Evolutionary conservation across 35 echinoderm and acorn worm genomes (phyloP).

Genomic region (Lytechinus variegatus): DNA sequence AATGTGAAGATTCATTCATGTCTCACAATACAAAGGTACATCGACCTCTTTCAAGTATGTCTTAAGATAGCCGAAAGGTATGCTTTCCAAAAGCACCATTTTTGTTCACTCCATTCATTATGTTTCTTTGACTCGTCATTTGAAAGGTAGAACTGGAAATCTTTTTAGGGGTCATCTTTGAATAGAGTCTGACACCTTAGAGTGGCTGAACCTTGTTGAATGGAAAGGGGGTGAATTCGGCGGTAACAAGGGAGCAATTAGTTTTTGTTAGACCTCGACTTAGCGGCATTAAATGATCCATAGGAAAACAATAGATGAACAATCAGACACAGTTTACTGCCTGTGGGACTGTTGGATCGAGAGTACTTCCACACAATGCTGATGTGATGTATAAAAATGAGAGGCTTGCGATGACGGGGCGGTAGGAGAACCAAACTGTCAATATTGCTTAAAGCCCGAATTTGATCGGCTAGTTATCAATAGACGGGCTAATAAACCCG

Average conservation of each 20-base stretch:
- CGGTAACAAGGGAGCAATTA: slow-evolving; percentile 51
- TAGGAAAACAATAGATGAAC: slow-evolving; percentile 42
- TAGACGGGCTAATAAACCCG: slow-evolving; percentile 46
- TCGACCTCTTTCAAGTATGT: slow-evolving; percentile 37
- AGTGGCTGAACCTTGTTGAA: slow-evolving; percentile 7
- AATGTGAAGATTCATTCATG: neutral
- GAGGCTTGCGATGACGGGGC: neutral
- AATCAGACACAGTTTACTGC: slow-evolving; percentile 44
- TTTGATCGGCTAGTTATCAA: slow-evolving; percentile 53
- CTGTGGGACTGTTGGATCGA: slow-evolving; percentile 46
- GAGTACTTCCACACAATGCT: neutral
- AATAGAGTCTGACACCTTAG: slow-evolving; percentile 28
- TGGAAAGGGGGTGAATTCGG: slow-evolving; percentile 41
- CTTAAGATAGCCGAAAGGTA: slow-evolving; percentile 4
- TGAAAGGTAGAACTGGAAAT: slow-evolving; percentile 24
- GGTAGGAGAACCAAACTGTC: slow-evolving; percentile 23
- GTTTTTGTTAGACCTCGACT: slow-evolving; percentile 46
- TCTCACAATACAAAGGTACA: neutral
- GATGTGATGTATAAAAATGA: neutral
- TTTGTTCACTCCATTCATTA: slow-evolving; percentile 10
- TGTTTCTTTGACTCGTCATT: slow-evolving; percentile 35
- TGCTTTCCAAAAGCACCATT: neutral
- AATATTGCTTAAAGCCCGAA: slow-evolving; percentile 51
- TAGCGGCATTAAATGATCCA: slow-evolving; percentile 54
- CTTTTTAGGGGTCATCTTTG: slow-evolving; percentile 3